Percentiles rank a stretch among this genome's conserved stretches.
These are phyloP conservation scores for Ericerus pela DNA, from an alignment of 1,140 invertebrate genomes.

Conservation along the genomic window DNA sequence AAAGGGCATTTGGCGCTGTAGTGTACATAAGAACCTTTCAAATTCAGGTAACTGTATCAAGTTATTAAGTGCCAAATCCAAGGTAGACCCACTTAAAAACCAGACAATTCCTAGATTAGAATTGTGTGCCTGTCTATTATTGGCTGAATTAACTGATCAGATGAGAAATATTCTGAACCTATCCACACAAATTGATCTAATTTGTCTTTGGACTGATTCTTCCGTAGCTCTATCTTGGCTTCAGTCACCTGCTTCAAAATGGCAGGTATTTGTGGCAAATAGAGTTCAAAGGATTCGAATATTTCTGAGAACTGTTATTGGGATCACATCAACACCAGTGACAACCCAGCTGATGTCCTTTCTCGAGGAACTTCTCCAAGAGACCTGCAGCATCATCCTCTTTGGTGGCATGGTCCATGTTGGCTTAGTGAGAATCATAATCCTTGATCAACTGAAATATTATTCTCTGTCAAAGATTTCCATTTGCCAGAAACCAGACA, in stretches of 20 bases:
- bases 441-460: no score
- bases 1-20: constrained; percentile 26
- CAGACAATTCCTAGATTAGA: constrained; percentile 35
- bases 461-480: no score
- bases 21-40: constrained; percentile 25
- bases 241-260: constrained; percentile 18
- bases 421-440: no score
- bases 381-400: no score
- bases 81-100: constrained; percentile 20
- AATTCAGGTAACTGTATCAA: constrained; percentile 8
- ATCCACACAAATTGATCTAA: background rate
- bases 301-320: no score
- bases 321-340: no score
- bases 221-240: constrained; percentile 29
- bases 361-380: no score
- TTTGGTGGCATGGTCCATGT: no score
- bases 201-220: constrained; percentile 29
- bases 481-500: no score
- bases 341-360: no score
- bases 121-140: constrained; percentile 30
- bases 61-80: constrained; percentile 20
- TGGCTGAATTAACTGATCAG: constrained; percentile 27
- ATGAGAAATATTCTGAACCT: constrained; percentile 6
- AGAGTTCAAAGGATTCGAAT: no score
- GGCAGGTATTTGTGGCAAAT: constrained; percentile 31